phyloP scores from a whole-genome alignment of 2,113 vertebrate species.

The Rhinopomastus cyanomelas region DNA sequence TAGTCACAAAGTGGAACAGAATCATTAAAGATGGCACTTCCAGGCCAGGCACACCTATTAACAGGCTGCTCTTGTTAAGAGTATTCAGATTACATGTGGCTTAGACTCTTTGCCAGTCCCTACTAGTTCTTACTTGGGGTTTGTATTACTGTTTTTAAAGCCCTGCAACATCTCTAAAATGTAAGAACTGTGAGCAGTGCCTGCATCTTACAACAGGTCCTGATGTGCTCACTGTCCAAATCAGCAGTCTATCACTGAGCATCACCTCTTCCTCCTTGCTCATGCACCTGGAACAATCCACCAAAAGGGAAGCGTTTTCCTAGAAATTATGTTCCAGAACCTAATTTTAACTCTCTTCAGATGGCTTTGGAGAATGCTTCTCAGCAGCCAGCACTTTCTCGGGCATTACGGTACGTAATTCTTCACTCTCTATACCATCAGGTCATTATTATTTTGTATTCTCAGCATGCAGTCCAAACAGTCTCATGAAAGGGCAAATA shows the following conservation, averaged over 20 bases:
- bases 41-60: background rate
- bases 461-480: background rate
- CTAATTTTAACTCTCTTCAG: background rate
- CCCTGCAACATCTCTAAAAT: background rate
- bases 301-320: background rate
- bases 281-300: background rate
- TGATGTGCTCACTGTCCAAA: background rate
- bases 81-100: background rate
- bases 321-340: background rate
- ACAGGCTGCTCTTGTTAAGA: background rate
- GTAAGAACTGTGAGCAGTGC: background rate
- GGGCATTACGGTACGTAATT: background rate
- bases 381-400: background rate
- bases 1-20: background rate
- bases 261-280: background rate
- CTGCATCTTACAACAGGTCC: background rate
- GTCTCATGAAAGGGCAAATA: slow-evolving; percentile 4
- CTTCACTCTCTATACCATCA: background rate
- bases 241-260: background rate
- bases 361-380: background rate
- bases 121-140: background rate
- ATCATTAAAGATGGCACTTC: background rate
- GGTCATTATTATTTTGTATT: background rate
- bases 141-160: background rate
- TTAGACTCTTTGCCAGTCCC: background rate